Evolutionary conservation across 2,888 invertebrate species (phyloP), one percentile per base, ranked within the genome.

Genomic region (Coenonympha arcania): DNA sequence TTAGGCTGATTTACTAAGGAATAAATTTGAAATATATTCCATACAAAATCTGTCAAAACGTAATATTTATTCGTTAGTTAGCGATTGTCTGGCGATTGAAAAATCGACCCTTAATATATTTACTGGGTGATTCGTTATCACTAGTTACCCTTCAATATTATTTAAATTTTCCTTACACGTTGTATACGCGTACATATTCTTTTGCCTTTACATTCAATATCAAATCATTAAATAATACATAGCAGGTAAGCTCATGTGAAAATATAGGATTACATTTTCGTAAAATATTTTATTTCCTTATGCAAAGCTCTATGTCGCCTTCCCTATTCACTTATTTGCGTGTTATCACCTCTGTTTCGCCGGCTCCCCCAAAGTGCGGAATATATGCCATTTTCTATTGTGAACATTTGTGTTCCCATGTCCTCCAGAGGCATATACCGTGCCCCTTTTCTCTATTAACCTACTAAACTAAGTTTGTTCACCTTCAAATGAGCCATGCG

Each of bases 401-500:
- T 60, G 58, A 59, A 58, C 56, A 58, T 57, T 57, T 58, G 55
- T 51, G 55, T 53, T 56, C 54, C 54, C 52, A 55, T 55, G 54
- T 52, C 52, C 60, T 58, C 59, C 46, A 48, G 61, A 54, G 61
- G 55, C 56, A 49, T 58, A 58, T 61, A 55, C 54, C 45, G 53
- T 56, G 55, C 60, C 59, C 56, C 59, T 57, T 59, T 57, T 53
- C 59, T 58, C 58, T 61, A 59, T 61, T 61, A 61, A 61, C 61
- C 61, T 54, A 61, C 52, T 59, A 61, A 61, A 58, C 59, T 58
- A 53, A 61, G 58, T 61, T 59, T 58, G 48, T 56, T 55, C 58
- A 56, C 61, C 53, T 57, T 58, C 57, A 54, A 56, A 59, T 50
- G 57, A 53, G 52, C 53, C 46, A 48, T 41, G 53, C 49, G 53